A percentile compares a stretch with the other conserved stretches of the same genome.
Evolutionary conservation across 2,797 vertebrate species (phyloP).

Genomic region (Paedocypris micromegethes): DNA sequence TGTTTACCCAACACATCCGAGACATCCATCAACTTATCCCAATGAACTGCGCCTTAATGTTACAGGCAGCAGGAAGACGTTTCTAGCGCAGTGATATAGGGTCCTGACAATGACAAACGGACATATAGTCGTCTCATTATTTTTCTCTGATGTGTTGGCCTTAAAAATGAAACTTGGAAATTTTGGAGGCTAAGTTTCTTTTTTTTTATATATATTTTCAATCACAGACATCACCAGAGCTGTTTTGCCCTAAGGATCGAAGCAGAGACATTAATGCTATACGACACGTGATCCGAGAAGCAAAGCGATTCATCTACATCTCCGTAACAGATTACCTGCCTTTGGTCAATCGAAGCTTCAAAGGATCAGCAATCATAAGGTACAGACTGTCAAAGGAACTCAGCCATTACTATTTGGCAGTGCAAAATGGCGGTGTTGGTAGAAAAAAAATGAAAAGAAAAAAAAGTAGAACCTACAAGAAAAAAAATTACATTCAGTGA

Average conservation of each 20-base stretch:
- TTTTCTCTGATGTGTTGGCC: conserved; percentile 8
- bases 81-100: conserved; percentile 29
- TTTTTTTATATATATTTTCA: not conserved
- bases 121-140: conserved; percentile 9
- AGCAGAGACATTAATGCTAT: conserved; percentile 89
- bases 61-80: conserved; percentile 39
- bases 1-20: conserved; percentile 42
- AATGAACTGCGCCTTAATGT: conserved; percentile 48
- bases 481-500: too few relatives aligned
- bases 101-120: conserved; percentile 37
- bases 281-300: conserved; percentile 83
- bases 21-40: conserved; percentile 56
- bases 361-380: conserved; percentile 13
- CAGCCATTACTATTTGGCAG: not conserved
- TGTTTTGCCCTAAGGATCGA: conserved; percentile 86
- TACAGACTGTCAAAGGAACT: not conserved
- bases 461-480: too few relatives aligned
- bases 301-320: conserved; percentile 83
- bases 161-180: not conserved
- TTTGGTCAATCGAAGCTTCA: conserved; percentile 68
- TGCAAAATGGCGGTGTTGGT: not conserved
- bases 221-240: conserved; percentile 85
- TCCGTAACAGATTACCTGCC: conserved; percentile 91
- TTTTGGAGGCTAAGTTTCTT: conserved; percentile 8
- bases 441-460: not conserved